These are phyloP conservation scores for Amniataba percoides DNA, from an alignment of 2,797 vertebrate genomes.

Conservation along the genomic window DNA sequence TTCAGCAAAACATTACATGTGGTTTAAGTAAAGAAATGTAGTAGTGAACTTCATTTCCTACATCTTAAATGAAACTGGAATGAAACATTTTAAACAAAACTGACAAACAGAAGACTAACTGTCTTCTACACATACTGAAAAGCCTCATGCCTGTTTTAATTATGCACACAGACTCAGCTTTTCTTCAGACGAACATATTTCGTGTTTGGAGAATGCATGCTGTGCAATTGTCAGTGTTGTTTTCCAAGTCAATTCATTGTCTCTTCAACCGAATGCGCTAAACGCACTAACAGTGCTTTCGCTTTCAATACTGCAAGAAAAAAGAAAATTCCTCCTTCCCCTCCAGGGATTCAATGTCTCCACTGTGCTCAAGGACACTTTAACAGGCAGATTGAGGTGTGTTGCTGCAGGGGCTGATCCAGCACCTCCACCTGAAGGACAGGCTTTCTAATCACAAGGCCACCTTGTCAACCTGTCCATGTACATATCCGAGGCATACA, in stretches of 20 bases:
- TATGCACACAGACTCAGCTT: not conserved
- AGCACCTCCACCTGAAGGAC: constrained; percentile 45
- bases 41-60: not conserved
- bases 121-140: not conserved
- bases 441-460: constrained; percentile 46
- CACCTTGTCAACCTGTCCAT: constrained; percentile 44
- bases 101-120: too few relatives aligned
- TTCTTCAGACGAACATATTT: not conserved
- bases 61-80: not conserved
- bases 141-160: not conserved
- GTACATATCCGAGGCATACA: constrained; percentile 15
- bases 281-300: constrained; percentile 25
- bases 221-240: too few relatives aligned
- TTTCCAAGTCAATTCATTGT: not conserved
- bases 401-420: constrained; percentile 46
- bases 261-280: constrained; percentile 10
- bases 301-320: constrained; percentile 27
- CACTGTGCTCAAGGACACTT: constrained; percentile 57
- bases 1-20: not conserved
- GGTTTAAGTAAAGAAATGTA: not conserved
- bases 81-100: not conserved
- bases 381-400: constrained; percentile 22
- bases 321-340: constrained; percentile 8
- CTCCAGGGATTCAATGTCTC: constrained; percentile 34
- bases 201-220: not conserved